phyloP scores from a whole-genome alignment of 2,888 invertebrate species.

The Phragmatobia fuliginosa region DNA sequence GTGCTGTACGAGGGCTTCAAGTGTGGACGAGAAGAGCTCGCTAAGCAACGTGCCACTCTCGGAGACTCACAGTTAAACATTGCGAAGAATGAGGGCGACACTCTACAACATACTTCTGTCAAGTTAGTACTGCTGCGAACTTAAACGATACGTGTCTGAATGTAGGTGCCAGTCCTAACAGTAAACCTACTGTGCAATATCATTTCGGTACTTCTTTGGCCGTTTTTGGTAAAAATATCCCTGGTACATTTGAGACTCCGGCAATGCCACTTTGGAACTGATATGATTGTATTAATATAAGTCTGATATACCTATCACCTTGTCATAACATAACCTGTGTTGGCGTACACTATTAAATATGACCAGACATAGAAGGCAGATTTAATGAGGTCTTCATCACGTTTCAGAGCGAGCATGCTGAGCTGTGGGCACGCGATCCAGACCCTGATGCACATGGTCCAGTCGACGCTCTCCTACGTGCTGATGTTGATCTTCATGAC shows the following conservation, averaged over 20 bases:
- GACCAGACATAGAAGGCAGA: not conserved
- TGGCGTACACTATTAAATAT: not conserved
- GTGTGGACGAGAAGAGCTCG: constrained; percentile 88
- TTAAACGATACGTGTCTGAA: not conserved
- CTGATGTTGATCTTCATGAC: constrained; percentile 99
- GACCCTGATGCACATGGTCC: constrained; percentile 94
- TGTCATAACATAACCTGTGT: not conserved
- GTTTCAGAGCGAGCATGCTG: constrained; percentile 18
- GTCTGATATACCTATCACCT: not conserved
- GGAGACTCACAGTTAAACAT: constrained; percentile 78
- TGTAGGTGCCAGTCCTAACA: not conserved
- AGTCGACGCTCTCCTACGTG: constrained; percentile 95
- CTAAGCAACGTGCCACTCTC: constrained; percentile 58
- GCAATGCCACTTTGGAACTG: too few relatives aligned
- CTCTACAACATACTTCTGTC: constrained; percentile 59
- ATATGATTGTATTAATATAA: not conserved
- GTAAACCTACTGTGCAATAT: not conserved
- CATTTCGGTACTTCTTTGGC: not conserved
- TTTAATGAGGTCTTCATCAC: too few relatives aligned
- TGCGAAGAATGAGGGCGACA: constrained; percentile 62
- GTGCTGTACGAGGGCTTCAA: constrained; percentile 97
- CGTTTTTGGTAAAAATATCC: too few relatives aligned
- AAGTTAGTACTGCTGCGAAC: constrained; percentile 59
- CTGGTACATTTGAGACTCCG: too few relatives aligned
- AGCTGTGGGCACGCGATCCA: constrained; percentile 93